These are phyloP conservation scores for Trachelus tabidus DNA, from an alignment of 2,888 invertebrate genomes.

Conservation along the genomic window DNA sequence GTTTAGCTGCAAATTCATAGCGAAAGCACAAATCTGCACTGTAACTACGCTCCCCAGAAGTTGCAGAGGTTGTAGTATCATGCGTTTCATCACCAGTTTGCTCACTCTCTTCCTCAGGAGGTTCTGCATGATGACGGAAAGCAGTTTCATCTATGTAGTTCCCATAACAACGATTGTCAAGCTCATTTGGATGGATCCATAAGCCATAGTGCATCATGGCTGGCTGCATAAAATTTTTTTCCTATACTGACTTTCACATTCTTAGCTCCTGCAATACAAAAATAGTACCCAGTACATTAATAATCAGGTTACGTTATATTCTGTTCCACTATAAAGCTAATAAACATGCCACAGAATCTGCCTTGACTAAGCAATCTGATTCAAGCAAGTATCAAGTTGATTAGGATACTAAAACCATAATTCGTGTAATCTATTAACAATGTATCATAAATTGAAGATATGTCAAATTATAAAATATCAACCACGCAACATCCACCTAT, in stretches of 20 bases:
- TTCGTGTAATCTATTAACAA: not conserved
- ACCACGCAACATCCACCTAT: not conserved
- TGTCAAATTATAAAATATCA: not conserved
- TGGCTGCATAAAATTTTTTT: not conserved
- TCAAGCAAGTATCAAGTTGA: not conserved
- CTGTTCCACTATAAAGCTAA: not conserved
- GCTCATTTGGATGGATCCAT: slow-evolving; percentile 40
- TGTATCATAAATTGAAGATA: not conserved
- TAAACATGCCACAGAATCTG: not conserved
- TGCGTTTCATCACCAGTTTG: slow-evolving; percentile 55
- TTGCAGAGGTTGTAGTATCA: slow-evolving; percentile 56
- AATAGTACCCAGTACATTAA: not conserved
- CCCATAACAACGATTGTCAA: slow-evolving; percentile 44
- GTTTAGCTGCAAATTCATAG: slow-evolving; percentile 84
- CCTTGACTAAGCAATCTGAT: no score
- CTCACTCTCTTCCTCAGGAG: slow-evolving; percentile 54
- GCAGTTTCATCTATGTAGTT: slow-evolving; percentile 37
- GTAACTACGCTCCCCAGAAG: slow-evolving; percentile 57
- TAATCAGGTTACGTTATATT: not conserved
- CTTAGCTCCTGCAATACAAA: not conserved
- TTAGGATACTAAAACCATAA: not conserved
- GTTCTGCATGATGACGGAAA: slow-evolving; percentile 32
- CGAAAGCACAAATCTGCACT: slow-evolving; percentile 71
- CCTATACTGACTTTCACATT: not conserved
- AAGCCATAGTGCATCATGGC: slow-evolving; percentile 51